Percentiles rank a stretch among this genome's conserved stretches.
Evolutionary conservation across 2,797 vertebrate species (phyloP).

Genomic region (Oreonectes daqikongensis): DNA sequence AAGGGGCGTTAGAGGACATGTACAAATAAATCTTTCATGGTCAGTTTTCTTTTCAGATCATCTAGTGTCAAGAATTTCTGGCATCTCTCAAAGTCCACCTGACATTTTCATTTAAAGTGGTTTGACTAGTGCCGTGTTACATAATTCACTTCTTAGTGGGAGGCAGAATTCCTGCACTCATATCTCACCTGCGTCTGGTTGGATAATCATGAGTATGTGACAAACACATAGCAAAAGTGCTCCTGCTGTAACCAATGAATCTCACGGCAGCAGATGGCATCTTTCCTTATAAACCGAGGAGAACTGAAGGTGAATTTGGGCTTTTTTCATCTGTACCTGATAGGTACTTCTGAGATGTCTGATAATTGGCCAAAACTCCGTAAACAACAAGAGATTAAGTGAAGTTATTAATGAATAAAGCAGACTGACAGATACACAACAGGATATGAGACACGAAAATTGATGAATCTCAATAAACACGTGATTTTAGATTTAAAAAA

Average conservation of each 20-base stretch:
- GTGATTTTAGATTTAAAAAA: too few relatives aligned
- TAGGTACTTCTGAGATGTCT: not conserved
- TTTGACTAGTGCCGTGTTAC: not conserved
- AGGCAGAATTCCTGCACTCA: not conserved
- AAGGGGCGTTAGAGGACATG: too few relatives aligned
- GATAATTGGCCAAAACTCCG: not conserved
- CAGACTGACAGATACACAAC: too few relatives aligned
- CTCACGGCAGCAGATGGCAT: conserved; percentile 2
- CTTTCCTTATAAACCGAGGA: not conserved
- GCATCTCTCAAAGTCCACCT: not conserved
- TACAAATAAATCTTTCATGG: too few relatives aligned
- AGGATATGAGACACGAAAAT: too few relatives aligned
- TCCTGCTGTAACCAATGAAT: not conserved
- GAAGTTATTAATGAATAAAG: too few relatives aligned
- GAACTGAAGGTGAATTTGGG: not conserved
- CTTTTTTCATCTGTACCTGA: not conserved
- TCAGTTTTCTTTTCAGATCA: not conserved
- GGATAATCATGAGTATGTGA: not conserved
- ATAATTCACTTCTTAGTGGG: conserved; percentile 18
- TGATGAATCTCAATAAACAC: too few relatives aligned
- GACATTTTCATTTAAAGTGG: not conserved
- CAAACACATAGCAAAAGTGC: not conserved
- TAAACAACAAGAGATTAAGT: too few relatives aligned
- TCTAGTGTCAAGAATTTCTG: not conserved
- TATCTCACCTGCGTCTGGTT: not conserved